Conservation (phyloP, 2,888 invertebrate species). For the Cheilosia pagana region DNA sequence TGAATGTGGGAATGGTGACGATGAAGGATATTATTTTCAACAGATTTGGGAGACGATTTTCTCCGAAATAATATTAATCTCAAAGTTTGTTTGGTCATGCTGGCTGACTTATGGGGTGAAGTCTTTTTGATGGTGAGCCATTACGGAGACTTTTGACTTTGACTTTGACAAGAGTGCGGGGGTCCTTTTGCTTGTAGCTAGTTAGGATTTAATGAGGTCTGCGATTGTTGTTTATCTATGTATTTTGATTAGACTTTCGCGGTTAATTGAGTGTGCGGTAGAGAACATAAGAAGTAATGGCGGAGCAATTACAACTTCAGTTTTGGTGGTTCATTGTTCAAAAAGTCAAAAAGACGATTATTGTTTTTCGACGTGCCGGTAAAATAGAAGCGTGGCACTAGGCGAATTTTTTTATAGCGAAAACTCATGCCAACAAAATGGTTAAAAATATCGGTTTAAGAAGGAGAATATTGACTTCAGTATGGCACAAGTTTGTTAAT, state of each 20-base stretch:
- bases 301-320: too few species aligned
- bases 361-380: too few species aligned
- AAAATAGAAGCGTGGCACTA: too few species aligned
- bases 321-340: too few species aligned
- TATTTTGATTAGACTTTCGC: neutral
- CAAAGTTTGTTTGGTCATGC: constrained; percentile 35
- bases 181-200: neutral
- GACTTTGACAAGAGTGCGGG: neutral
- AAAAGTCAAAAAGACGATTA: too few species aligned
- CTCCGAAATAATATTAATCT: constrained; percentile 18
- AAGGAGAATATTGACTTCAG: too few species aligned
- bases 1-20: constrained; percentile 36
- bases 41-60: constrained; percentile 1
- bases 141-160: constrained; percentile 11
- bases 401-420: too few species aligned
- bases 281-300: neutral
- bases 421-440: too few species aligned
- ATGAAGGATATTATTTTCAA: neutral
- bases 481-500: too few species aligned
- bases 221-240: constrained; percentile 13
- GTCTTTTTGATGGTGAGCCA: constrained; percentile 25
- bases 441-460: too few species aligned
- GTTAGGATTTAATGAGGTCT: constrained; percentile 26
- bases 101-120: constrained; percentile 6
- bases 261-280: neutral